Evolutionary conservation across 2,113 vertebrate genomes (phyloP).

Genomic region (Machaerirhynchus nigripectus): DNA sequence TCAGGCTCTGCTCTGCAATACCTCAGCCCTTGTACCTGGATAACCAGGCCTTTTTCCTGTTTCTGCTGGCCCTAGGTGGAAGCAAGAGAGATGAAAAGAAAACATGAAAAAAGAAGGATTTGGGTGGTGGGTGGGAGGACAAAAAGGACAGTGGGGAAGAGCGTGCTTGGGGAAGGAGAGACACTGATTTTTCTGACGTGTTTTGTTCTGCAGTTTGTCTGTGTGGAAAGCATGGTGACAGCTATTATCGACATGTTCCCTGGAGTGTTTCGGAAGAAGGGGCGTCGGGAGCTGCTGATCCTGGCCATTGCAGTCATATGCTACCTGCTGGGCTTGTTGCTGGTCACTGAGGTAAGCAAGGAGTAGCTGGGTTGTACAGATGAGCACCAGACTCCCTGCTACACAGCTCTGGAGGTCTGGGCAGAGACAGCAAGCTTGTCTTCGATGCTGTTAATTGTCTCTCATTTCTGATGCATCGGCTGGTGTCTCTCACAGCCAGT

Average conservation of each 20-base stretch:
- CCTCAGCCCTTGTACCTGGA: not conserved
- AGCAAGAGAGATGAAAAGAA: not conserved
- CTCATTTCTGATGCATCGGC: not conserved
- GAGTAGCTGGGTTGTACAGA: not conserved
- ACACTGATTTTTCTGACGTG: not conserved
- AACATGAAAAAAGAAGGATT: not conserved
- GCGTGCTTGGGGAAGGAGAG: not conserved
- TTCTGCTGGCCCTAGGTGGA: not conserved
- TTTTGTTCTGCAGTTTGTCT: constrained; percentile 81
- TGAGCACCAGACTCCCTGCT: not conserved
- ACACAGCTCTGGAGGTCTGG: not conserved
- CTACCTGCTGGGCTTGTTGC: constrained; percentile 85
- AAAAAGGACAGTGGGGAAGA: not conserved
- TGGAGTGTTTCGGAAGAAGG: constrained; percentile 75
- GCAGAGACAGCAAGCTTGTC: not conserved
- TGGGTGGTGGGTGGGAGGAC: not conserved
- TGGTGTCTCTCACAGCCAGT: not conserved
- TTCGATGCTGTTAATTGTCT: not conserved
- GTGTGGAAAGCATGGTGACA: constrained; percentile 90
- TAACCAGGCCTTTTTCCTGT: not conserved
- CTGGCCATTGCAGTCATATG: constrained; percentile 76
- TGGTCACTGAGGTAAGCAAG: constrained; percentile 83
- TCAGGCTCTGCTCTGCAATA: not conserved
- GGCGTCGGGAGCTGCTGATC: constrained; percentile 81
- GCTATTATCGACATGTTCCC: constrained; percentile 88